Evolutionary conservation across 2,888 invertebrate genomes (phyloP).

Genomic region (Thecophora atra): DNA sequence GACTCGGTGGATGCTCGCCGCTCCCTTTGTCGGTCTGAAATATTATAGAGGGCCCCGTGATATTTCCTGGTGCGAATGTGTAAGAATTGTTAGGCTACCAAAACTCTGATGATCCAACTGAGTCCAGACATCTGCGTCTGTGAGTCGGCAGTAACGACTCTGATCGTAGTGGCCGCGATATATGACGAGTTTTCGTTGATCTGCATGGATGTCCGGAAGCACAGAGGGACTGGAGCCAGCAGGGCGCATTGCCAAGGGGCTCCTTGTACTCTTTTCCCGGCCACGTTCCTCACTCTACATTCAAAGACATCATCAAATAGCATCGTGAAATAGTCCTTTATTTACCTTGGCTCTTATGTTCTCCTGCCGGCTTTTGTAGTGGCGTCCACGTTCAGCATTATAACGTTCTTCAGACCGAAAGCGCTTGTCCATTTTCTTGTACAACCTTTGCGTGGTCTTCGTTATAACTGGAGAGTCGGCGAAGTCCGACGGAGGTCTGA

Average conservation of each 20-base stretch:
- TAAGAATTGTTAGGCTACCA: conserved; percentile 49
- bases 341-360: conserved; percentile 80
- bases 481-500: conserved; percentile 88
- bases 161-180: conserved; percentile 79
- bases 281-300: conserved; percentile 75
- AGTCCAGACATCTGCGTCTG: conserved; percentile 77
- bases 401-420: conserved; percentile 82
- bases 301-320: no score
- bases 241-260: conserved; percentile 75
- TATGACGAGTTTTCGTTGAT: conserved; percentile 69
- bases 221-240: conserved; percentile 76
- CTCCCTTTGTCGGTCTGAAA: conserved; percentile 61
- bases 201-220: conserved; percentile 66
- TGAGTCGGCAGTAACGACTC: conserved; percentile 80
- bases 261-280: conserved; percentile 74
- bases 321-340: no score
- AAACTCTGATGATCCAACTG: conserved; percentile 67
- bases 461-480: conserved; percentile 82
- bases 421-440: conserved; percentile 81
- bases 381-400: conserved; percentile 70
- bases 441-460: conserved; percentile 69
- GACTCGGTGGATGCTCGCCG: conserved; percentile 78
- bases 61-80: background rate
- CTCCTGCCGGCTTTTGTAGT: conserved; percentile 76
- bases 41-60: background rate